Base-by-base conservation (phyloP, 2,113 vertebrate species). In the Sylvia atricapilla region DNA sequence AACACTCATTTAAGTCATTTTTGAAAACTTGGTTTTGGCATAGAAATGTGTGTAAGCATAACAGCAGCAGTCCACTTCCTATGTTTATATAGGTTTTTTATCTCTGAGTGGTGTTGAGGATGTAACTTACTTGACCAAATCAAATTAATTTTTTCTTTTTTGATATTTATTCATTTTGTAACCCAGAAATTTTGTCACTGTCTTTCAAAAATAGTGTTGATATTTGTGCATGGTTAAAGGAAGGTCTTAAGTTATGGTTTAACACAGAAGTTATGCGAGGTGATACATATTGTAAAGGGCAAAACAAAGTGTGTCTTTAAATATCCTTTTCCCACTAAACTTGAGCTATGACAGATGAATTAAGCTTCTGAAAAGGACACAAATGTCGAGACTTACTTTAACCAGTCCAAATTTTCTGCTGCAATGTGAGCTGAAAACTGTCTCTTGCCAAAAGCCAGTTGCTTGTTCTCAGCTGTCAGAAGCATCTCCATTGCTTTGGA, bases 351-450 rank as follows among this genome's bases (percentile, higher is more conserved):
- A 28, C 24, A 83, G 74, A 66, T 35, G 3, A 90, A 87, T 69
- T 83, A 90, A 86, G 41, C 39, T 63, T 77, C 82, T 84, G 68
- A 66, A 92, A 95, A 77, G 63, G 59, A 86, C 85, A 67, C 90
- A 91, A 86, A 74, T 83, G 67, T 85, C 0, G 0, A 69, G 70
- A 73, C 55, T 92, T 80, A 55, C 46, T 83, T 93, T 90, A 74
- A 84, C 41, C 35, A 55, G 47, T 74, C 47, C 43, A 63, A 43
- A 43, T 80, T 90, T 92, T 95, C 39, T 1, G 2, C 83, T 92
- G 90, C 62, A 55, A 3, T 22, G 47, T 58, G 37, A 80, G 63
- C 59, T 79, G 67, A 72, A 87, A 55, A 43, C 17, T 12, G 5
- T 50, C 24, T 27, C 25, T 76, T 83, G 63, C 68, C 90, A 90